phyloP scores from a whole-genome alignment of 2,888 invertebrate genomes.

The Callyntrura guangdongensis region DNA sequence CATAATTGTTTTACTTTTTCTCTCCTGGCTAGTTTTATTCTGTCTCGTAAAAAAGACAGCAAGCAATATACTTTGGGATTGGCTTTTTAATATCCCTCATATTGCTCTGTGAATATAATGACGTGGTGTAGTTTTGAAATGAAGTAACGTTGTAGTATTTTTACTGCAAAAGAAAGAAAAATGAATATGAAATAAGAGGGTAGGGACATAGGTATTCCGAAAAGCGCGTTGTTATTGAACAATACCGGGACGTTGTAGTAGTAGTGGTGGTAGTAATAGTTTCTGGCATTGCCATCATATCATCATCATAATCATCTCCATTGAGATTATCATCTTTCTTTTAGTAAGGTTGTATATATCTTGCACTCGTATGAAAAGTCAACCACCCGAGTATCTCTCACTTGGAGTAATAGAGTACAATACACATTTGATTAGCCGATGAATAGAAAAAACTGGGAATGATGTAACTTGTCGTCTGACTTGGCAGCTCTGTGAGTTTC shows the following conservation, averaged over 20 bases:
- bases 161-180: slow-evolving; percentile 8
- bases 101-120: background rate
- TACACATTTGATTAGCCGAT: slow-evolving; percentile 23
- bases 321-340: slow-evolving; percentile 34
- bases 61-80: slow-evolving; percentile 29
- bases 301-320: background rate
- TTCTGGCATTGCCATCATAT: background rate
- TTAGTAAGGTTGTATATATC: background rate
- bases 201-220: background rate
- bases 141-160: background rate
- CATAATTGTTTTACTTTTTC: slow-evolving; percentile 54
- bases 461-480: slow-evolving; percentile 40
- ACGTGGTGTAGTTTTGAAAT: background rate
- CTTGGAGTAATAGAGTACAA: slow-evolving; percentile 10
- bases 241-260: slow-evolving; percentile 31
- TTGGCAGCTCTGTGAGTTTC: slow-evolving; percentile 30
- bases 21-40: background rate
- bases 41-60: background rate
- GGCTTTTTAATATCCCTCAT: slow-evolving; percentile 7
- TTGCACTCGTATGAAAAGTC: background rate
- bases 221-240: slow-evolving; percentile 2
- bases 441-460: slow-evolving; percentile 2
- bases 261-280: background rate
- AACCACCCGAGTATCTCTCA: background rate
- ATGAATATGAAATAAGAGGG: slow-evolving; percentile 22